Base-by-base conservation (phyloP, 2,113 vertebrate genomes). In the Toxostoma redivivum region DNA sequence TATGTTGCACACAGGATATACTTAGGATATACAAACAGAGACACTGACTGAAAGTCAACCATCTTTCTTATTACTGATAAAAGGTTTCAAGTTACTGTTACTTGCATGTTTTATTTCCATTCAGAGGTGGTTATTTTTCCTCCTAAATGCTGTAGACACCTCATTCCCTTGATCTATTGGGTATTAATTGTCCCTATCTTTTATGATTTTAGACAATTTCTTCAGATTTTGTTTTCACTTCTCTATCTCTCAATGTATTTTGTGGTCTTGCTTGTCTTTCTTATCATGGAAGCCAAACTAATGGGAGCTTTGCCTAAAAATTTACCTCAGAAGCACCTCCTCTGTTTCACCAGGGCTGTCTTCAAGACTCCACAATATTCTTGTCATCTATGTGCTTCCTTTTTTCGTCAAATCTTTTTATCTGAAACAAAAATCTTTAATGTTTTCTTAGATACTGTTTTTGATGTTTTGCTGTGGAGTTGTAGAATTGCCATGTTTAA, bases 381-480 rank as follows among this genome's bases (percentile, higher is more conserved):
- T 73, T 91, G 50, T 78, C 85, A 71, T 54, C 88, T 73, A 4
- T 90, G 37, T 73, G 25, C 80, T 86, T 76, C 81, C 88, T 93
- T 94, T 90, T 35, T 84, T 95, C 88, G 66, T 92, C 81, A 88
- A 80, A 58, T 88, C 57, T 80, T 94, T 92, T 90, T 81, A 85
- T 92, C 74, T 94, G 37, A 64, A 86, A 94, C 61, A 95, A 86
- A 94, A 90, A 81, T 83, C 64, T 96, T 83, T 81, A 90, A 67
- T 88, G 79, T 92, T 84, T 96, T 90, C 79, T 81, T 81, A 88
- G 85, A 83, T 54, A 69, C 30, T 1, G 7, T 88, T 96, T 92
- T 90, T 91, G 72, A 93, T 95, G 91, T 96, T 95, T 95, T 94
- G 40, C 82, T 94, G 30, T 60, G 57, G 91, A 95, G 79, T 93